Percentiles rank a stretch among this genome's conserved stretches.
Evolutionary conservation across 2,888 invertebrate species (phyloP).

Genomic region (Rhodophaea formosa): DNA sequence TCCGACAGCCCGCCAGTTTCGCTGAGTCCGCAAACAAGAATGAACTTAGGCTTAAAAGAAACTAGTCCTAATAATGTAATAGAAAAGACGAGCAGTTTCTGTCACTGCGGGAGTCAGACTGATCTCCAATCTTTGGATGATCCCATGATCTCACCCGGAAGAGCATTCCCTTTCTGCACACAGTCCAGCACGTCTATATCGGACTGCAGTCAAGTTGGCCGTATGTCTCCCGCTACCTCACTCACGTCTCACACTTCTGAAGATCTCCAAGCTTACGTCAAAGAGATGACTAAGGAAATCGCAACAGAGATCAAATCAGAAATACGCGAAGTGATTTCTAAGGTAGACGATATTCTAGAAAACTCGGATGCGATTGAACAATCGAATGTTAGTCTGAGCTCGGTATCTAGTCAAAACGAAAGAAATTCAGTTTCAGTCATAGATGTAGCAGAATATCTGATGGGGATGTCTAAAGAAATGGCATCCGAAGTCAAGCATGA

Average conservation of each 20-base stretch:
- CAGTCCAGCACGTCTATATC: conserved; percentile 76
- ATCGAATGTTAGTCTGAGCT: conserved; percentile 70
- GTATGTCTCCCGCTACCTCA: conserved; percentile 79
- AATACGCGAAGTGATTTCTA: conserved; percentile 89
- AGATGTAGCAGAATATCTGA: conserved; percentile 88
- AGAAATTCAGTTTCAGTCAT: conserved; percentile 87
- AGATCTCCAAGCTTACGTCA: conserved; percentile 87
- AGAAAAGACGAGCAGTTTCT: conserved; percentile 73
- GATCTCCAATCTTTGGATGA: conserved; percentile 85
- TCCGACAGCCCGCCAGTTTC: conserved; percentile 77
- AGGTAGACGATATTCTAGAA: conserved; percentile 89
- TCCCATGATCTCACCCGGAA: conserved; percentile 69
- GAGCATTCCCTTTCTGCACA: conserved; percentile 67
- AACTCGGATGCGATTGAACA: conserved; percentile 83
- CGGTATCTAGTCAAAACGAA: conserved; percentile 82
- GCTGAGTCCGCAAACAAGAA: conserved; percentile 83
- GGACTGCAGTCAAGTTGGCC: conserved; percentile 79
- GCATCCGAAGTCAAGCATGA: conserved; percentile 90
- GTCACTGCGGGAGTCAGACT: conserved; percentile 88
- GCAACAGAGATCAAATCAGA: conserved; percentile 91
- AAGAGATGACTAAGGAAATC: conserved; percentile 88
- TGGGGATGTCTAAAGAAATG: conserved; percentile 89
- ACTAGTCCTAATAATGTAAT: conserved; percentile 63
- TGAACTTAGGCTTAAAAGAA: conserved; percentile 83
- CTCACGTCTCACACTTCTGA: conserved; percentile 80